Evolutionary conservation across 2,797 vertebrate species (phyloP), one percentile per base, ranked within the genome.

Genomic region (Pelobates cultripes): DNA sequence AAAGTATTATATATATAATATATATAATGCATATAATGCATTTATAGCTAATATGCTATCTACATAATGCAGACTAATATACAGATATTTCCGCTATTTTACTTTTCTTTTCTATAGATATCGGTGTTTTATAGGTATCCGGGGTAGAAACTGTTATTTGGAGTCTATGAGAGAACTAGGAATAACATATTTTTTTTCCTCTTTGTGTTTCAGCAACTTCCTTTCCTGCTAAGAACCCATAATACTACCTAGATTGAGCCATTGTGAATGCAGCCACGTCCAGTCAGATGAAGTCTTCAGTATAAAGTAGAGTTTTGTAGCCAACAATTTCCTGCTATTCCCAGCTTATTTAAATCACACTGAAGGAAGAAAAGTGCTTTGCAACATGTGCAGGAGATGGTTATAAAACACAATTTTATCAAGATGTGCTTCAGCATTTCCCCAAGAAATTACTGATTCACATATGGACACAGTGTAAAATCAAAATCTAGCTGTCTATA

Each of bases 221-320:
- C 79, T 75, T 67, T 81, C 53, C 66, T 43, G 66, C 67, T 47
- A 74, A 43, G 67, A 76, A 57, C 43, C 74, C 41, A 42, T 71
- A 81, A 76, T 81, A 47, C 57, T 66, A 6, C 44, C 57, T 47
- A 81, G 80, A 81, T 81, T 81, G 67, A 81, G 63, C 67, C 73
- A 81, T 81, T 69, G 57, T 43, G 60, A 81, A 68, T 71, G 73
- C 73, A 81, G 68, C 67, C 80, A 72, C 80, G 69, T 81, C 53
- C 43, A 7, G 9, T 4, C 12, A 77, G 45, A 81, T 81, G 73
- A 81, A 66, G 53, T 61, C 80, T 72, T 40, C 43, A 47, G 67
- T 15, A 47, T 51, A 55, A 76, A 77, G 67, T 66, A 51, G 42
- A 66, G 57, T 72, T 79, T 81, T 81, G 73, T n/a, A 81, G 73